Evolutionary conservation across 2,113 vertebrate genomes (phyloP).

Genomic region (Tetrao urogallus): DNA sequence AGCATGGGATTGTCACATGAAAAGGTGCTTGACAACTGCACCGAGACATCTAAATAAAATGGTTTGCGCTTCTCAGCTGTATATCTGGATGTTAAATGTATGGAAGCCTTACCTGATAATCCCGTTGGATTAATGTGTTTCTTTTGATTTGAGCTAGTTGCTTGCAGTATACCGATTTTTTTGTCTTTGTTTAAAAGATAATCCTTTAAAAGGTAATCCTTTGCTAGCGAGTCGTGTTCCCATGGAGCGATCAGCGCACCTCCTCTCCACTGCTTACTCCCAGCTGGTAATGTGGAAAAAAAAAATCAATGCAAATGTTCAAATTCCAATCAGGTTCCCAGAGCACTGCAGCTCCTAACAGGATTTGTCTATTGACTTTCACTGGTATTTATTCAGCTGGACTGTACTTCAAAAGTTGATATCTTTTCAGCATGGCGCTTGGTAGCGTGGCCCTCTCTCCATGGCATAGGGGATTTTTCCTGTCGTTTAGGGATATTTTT

Average conservation of each 20-base stretch:
- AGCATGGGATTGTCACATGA: neutral
- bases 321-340: slow-evolving; percentile 47
- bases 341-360: slow-evolving; percentile 8
- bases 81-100: neutral
- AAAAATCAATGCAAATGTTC: slow-evolving; percentile 30
- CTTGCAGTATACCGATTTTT: slow-evolving; percentile 20
- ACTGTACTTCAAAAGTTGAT: neutral
- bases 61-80: neutral
- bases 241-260: neutral
- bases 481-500: neutral
- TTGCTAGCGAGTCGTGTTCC: neutral
- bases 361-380: slow-evolving; percentile 57
- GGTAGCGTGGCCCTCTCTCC: neutral
- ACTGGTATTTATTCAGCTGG: slow-evolving; percentile 53
- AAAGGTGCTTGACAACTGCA: neutral
- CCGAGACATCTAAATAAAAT: neutral
- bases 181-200: slow-evolving; percentile 53
- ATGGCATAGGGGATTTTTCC: neutral
- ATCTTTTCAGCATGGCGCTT: neutral
- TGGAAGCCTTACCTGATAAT: slow-evolving; percentile 42
- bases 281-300: neutral
- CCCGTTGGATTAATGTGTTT: slow-evolving; percentile 45
- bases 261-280: neutral
- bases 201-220: slow-evolving; percentile 58
- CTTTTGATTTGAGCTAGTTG: slow-evolving; percentile 24